Percentiles rank a stretch among this genome's conserved stretches.
These are phyloP conservation scores for Drosophila arawakana DNA, from an alignment of 1,140 invertebrate species.

Conservation along the genomic window DNA sequence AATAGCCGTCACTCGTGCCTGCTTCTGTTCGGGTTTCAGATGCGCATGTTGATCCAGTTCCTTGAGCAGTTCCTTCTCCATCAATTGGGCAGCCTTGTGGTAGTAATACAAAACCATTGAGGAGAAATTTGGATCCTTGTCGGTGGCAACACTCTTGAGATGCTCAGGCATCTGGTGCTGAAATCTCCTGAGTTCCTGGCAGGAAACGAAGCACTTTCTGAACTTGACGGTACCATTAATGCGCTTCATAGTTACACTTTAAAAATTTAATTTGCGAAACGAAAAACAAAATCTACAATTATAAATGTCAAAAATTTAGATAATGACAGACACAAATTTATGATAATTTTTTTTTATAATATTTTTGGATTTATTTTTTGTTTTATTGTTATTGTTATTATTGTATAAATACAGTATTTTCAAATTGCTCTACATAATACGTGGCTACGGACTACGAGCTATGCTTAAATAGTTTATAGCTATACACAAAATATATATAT, in stretches of 20 bases:
- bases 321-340: neutral
- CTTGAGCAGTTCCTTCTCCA: constrained; percentile 88
- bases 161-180: constrained; percentile 87
- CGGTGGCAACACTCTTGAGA: constrained; percentile 86
- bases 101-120: constrained; percentile 91
- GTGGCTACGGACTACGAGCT: constrained; percentile 69
- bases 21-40: constrained; percentile 87
- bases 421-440: constrained; percentile 69
- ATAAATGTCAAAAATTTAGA: neutral
- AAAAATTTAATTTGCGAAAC: neutral
- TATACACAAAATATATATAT: constrained; percentile 64
- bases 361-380: constrained; percentile 51
- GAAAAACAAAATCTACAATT: neutral
- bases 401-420: constrained; percentile 60
- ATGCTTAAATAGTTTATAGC: constrained; percentile 70
- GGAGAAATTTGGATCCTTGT: constrained; percentile 89
- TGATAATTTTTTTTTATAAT: constrained; percentile 40
- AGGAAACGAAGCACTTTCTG: neutral
- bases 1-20: constrained; percentile 88
- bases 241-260: constrained; percentile 6
- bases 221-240: constrained; percentile 64
- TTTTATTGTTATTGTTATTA: constrained; percentile 37
- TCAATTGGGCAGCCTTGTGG: constrained; percentile 87
- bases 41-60: constrained; percentile 86
- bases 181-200: constrained; percentile 1